Base-by-base conservation (phyloP, 30 jellyfish, hydroid and myxozoan genomes). In the Mastigias papua region DNA sequence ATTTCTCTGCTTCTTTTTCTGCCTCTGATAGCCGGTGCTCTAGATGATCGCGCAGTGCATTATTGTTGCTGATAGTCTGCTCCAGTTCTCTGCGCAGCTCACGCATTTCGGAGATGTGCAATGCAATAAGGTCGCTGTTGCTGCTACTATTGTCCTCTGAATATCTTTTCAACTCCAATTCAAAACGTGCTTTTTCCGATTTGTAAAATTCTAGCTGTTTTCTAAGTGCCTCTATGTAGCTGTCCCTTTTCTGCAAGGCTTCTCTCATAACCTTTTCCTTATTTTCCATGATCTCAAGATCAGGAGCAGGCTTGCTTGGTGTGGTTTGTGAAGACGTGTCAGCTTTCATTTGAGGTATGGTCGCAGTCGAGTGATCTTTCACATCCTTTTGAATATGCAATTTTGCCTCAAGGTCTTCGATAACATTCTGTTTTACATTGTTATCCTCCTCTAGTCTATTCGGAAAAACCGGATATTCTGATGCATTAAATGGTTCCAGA, bases 41-140 rank as follows among this genome's bases (percentile, higher is more conserved):
- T 69, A 95, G 66, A 28, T 90, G 97, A 1, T 29, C 37, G 1
- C 93, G 89, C 78, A 95, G 72, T 25, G 93, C 96, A 90, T 95
- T 94, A 66, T 95, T 95, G 48, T 89, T 95, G 26, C 83, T 83
- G 62, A 90, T 86, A 31, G 97, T 88, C 88, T 85, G 90, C 58
- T 90, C 93, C 90, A 95, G 86, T 50, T 90, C 98, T 67, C 76
- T 90, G 23, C 95, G 80, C 33, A 95, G 91, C 57, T 89, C 96
- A 48, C 97, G 98, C 98, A 95, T 89, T 83, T 95, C 99, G 26
- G 93, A 57, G 26, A 93, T 93, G 65, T 93, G 98, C 90, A 70
- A 31, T 0, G 96, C 97, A 23, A 93, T 93, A 6, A 92, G 91
- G 58, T 82, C 75, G 77, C 72, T 83, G 73, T 75, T 79, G 70